Evolutionary conservation across 2,888 invertebrate genomes (phyloP), one percentile per base, ranked within the genome.

Genomic region (Leptothorax acervorum): DNA sequence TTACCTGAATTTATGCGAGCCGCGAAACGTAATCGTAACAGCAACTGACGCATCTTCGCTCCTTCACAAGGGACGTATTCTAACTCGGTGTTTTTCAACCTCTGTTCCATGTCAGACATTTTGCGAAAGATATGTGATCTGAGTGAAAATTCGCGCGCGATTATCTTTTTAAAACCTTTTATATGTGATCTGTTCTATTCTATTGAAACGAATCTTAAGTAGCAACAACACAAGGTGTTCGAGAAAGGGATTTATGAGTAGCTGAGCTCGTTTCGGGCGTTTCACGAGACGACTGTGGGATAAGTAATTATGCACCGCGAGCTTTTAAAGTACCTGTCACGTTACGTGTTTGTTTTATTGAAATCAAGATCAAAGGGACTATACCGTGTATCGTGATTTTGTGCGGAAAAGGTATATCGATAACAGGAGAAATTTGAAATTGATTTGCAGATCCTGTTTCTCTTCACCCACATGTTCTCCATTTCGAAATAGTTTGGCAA

Each of bases 21-120:
- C 82, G 79, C n/a, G 63, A n/a, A 63, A 79, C 76, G 86, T 86
- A 85, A 87, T 83, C 39, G 82, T 89, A 89, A 87, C 86, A 84
- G 65, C 73, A 73, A 83, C 82, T 89, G 84, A 89, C 82, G 86
- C 83, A n/a, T 78, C 65, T 79, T 84, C 84, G 82, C 81, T 82
- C 76, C 28, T 76, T 31, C 86, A 82, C 60, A 70, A 66, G 74
- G 63, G 79, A 88, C 45, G 18, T 62, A 57, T 39, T 71, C 60
- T 71, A 81, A 81, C 39, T 48, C 60, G 71, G 79, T 81, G 79
- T 81, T 81, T 81, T 81, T 81, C 79, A 81, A 81, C 79, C 79
- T 81, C 60, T 48, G 48, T 79, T 60, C 35, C 60, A 35, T 48
- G 23, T 75, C 51, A 48, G 48, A n/a, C 15, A 18, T 28, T 66